Evolutionary conservation across 2,888 invertebrate species (phyloP), one percentile per base, ranked within the genome.

Genomic region (Dusona sp.): DNA sequence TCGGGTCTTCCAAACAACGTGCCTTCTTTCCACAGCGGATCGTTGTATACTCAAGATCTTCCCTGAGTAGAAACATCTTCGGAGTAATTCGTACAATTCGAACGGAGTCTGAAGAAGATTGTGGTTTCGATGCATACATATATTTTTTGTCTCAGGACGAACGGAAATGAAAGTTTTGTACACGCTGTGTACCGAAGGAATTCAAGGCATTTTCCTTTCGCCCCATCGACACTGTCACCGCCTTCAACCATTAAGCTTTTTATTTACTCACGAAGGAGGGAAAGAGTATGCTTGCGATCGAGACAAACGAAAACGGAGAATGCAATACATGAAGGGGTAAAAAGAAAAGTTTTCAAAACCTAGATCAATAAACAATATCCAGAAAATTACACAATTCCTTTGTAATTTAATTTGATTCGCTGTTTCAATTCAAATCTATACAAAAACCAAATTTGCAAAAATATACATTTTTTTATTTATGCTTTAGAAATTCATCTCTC

Each of bases 181-280:
- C 70, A 67, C 22, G 22, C 38, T 77, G 83, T 77, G 79, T 72
- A 72, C 82, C 73, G 67, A 87, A 80, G 90, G 90, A 90, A 91
- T 91, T 89, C 90, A 73, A 91, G 88, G 89, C 88, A 90, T 91
- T 91, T 90, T 90, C 89, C 86, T 88, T 88, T 84, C 88, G 88
- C 87, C 86, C 88, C 65, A 57, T 86, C 84, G 89, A 61, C 91
- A 90, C 90, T 87, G 88, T 88, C 88, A 83, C 83, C 87, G 84
- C 89, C 87, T 88, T 79, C 70, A 65, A 86, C 89, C 90, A 89
- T 90, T 90, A 90, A 91, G 90, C 90, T 90, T 90, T 91, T 91
- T 90, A 90, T 91, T 90, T 90, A 91, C 91, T 90, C 87, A 73
- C 79, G 65, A 87, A 75, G 83, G 79, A 74, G 57, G 42, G 36